phyloP scores from a whole-genome alignment of 2,797 vertebrate genomes.

The Acropternis orthonyx region DNA sequence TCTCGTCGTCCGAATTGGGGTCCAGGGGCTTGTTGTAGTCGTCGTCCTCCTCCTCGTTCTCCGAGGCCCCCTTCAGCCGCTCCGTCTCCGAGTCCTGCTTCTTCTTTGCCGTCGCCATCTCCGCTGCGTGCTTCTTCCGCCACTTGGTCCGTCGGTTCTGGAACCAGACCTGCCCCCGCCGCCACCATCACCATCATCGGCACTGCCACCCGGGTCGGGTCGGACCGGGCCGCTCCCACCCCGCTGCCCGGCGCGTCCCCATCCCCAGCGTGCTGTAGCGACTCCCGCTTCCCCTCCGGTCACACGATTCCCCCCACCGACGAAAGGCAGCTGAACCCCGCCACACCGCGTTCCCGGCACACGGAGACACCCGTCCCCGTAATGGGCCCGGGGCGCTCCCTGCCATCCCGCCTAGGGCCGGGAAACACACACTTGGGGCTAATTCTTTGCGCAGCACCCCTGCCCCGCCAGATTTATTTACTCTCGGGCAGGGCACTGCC shows the following conservation, averaged over 20 bases:
- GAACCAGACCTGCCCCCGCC: conserved; percentile 88
- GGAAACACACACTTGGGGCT: not conserved
- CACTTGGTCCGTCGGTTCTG: conserved; percentile 97
- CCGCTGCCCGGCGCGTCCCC: not conserved
- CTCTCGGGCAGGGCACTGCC: not conserved
- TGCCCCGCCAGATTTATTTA: not conserved
- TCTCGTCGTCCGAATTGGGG: conserved; percentile 96
- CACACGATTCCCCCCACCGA: rapidly evolving
- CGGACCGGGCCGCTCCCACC: not conserved
- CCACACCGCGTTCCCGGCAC: not conserved
- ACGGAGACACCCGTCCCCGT: not conserved
- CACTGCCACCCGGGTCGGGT: not conserved
- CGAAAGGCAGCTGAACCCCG: not conserved
- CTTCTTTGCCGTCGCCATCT: conserved; percentile 97
- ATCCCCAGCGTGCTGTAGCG: not conserved
- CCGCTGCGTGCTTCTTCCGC: conserved; percentile 95
- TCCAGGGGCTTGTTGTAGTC: conserved; percentile 97
- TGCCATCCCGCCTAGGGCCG: not conserved
- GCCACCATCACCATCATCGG: not conserved
- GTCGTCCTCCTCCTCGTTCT: conserved; percentile 93
- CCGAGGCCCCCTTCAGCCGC: conserved; percentile 89
- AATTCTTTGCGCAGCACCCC: not conserved
- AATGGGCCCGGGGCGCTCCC: not conserved
- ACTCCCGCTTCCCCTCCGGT: not conserved
- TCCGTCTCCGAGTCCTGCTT: conserved; percentile 96